A percentile compares a stretch with the other conserved stretches of the same genome.
Conservation (phyloP, 2,113 vertebrate species). For the Microcebus murinus region DNA sequence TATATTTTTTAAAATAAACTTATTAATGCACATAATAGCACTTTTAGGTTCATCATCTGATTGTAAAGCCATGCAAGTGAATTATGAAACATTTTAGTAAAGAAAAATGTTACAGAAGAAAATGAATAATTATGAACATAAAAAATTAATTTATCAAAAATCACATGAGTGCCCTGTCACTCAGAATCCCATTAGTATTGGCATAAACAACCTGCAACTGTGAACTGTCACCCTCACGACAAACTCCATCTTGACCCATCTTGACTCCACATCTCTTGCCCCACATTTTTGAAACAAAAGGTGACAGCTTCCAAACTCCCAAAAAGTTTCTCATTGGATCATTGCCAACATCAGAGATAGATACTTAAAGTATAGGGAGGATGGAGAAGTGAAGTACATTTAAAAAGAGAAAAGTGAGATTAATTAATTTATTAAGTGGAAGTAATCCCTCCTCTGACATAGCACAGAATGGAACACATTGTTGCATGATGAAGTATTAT, state of each 20-base stretch:
- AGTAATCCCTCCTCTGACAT: not conserved
- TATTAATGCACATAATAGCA: not conserved
- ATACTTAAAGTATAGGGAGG: not conserved
- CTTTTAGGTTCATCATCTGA: not conserved
- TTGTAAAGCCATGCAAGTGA: not conserved
- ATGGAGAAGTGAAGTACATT: not conserved
- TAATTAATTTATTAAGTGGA: not conserved
- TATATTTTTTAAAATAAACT: not conserved
- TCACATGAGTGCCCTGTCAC: not conserved
- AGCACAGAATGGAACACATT: not conserved
- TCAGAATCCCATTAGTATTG: not conserved
- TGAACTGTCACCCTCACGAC: not conserved
- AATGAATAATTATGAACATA: not conserved
- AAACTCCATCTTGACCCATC: not conserved
- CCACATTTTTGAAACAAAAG: not conserved
- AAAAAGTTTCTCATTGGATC: not conserved
- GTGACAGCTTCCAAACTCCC: not conserved
- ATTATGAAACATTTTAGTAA: not conserved
- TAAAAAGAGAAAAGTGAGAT: not conserved
- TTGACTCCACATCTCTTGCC: not conserved
- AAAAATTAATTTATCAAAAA: not conserved
- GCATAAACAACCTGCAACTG: not conserved
- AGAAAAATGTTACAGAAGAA: not conserved
- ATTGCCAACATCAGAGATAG: not conserved
- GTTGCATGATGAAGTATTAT: not conserved